These are phyloP conservation scores for Gobius niger DNA, from an alignment of 2,113 vertebrate species.

Conservation along the genomic window DNA sequence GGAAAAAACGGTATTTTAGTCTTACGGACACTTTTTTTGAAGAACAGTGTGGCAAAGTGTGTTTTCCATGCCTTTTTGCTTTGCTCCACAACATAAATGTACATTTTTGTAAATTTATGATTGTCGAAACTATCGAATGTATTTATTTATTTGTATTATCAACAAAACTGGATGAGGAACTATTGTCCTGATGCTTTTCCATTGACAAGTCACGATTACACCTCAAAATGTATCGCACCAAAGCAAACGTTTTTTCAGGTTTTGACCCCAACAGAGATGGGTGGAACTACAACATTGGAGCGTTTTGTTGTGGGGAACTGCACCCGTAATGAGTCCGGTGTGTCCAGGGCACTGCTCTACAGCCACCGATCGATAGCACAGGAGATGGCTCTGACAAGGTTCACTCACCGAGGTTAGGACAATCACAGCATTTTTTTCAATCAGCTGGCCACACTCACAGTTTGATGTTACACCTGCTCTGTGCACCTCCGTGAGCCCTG, in stretches of 20 bases:
- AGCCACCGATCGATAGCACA: slow-evolving; percentile 45
- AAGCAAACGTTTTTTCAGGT: neutral
- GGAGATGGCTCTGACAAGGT: slow-evolving; percentile 37
- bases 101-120: too few species aligned
- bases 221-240: neutral
- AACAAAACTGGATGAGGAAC: neutral
- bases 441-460: slow-evolving; percentile 31
- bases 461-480: slow-evolving; percentile 14
- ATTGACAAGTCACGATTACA: neutral
- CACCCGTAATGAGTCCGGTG: slow-evolving; percentile 26
- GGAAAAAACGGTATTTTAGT: too few species aligned
- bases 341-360: slow-evolving; percentile 18
- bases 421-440: slow-evolving; percentile 31
- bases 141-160: neutral
- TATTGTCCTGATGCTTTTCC: too few species aligned
- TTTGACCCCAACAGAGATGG: neutral
- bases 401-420: slow-evolving; percentile 40
- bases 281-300: neutral
- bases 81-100: too few species aligned
- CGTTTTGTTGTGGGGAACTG: slow-evolving; percentile 9
- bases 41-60: too few species aligned
- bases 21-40: too few species aligned
- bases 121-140: neutral
- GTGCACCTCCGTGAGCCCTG: neutral
- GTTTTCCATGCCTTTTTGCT: too few species aligned